Conservation (phyloP, 1,140 invertebrate genomes). For the Teleogryllus occipitalis region DNA sequence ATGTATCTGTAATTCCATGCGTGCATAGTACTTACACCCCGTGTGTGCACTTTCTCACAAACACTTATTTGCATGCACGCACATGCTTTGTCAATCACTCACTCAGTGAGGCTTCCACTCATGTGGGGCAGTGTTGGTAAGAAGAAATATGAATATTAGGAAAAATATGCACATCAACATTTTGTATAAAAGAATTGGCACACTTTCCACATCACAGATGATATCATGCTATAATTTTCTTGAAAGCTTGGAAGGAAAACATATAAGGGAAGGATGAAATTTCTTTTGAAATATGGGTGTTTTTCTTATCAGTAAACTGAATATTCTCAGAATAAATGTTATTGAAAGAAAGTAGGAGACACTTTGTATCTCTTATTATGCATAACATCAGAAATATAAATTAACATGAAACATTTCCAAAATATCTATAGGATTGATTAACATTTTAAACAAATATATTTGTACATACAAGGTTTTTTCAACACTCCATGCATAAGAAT, state of each 20-base stretch:
- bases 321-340: neutral
- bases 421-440: neutral
- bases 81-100: neutral
- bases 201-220: neutral
- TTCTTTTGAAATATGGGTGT: neutral
- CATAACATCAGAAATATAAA: conserved; percentile 6
- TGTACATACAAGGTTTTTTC: conserved; percentile 2
- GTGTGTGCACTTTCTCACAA: neutral
- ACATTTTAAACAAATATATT: neutral
- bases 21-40: neutral
- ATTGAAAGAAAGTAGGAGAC: conserved; percentile 4
- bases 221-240: neutral
- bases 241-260: neutral
- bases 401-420: conserved; percentile 5
- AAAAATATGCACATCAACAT: too few species aligned
- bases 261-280: neutral
- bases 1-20: neutral
- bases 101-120: neutral
- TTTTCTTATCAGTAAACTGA: neutral
- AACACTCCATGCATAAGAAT: conserved; percentile 4
- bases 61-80: neutral
- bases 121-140: too few species aligned
- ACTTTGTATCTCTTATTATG: conserved; percentile 1
- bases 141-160: too few species aligned
- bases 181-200: too few species aligned